phyloP scores from a whole-genome alignment of 2,113 vertebrate species.

The Petroica traversi region DNA sequence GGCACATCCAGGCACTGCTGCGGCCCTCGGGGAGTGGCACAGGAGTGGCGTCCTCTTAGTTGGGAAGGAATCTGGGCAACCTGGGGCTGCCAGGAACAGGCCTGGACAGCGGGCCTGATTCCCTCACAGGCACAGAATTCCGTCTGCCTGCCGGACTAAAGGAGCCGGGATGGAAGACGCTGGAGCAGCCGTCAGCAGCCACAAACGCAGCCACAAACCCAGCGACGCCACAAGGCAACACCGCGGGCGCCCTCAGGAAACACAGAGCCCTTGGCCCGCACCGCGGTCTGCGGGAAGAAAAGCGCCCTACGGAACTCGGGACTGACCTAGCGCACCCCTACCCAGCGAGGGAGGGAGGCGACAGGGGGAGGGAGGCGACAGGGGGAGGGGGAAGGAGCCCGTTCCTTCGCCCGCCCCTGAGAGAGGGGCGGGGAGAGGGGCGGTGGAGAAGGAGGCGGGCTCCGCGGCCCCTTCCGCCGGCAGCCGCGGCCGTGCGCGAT shows the following conservation, averaged over 20 bases:
- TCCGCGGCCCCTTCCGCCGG: neutral
- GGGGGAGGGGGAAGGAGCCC: accelerated
- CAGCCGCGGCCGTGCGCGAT: accelerated
- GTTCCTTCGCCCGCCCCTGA: neutral
- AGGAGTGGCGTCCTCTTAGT: accelerated
- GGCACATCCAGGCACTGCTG: accelerated
- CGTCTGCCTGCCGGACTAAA: neutral
- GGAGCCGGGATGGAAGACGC: neutral
- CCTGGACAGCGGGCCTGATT: neutral
- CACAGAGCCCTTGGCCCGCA: neutral
- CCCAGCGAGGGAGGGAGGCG: accelerated
- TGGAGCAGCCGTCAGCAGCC: neutral
- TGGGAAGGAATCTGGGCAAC: neutral
- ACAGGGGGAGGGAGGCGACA: accelerated
- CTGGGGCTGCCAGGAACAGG: neutral
- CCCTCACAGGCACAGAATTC: neutral
- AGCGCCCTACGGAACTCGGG: accelerated
- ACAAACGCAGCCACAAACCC: neutral
- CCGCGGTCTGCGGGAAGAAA: accelerated
- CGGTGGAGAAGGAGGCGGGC: neutral
- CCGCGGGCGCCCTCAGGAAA: too few species aligned
- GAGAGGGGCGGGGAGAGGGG: neutral
- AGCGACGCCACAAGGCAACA: neutral
- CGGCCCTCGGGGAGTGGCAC: neutral
- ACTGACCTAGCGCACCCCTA: accelerated